Conservation (phyloP, 2,113 vertebrate species). For the Poecilia latipinna region DNA sequence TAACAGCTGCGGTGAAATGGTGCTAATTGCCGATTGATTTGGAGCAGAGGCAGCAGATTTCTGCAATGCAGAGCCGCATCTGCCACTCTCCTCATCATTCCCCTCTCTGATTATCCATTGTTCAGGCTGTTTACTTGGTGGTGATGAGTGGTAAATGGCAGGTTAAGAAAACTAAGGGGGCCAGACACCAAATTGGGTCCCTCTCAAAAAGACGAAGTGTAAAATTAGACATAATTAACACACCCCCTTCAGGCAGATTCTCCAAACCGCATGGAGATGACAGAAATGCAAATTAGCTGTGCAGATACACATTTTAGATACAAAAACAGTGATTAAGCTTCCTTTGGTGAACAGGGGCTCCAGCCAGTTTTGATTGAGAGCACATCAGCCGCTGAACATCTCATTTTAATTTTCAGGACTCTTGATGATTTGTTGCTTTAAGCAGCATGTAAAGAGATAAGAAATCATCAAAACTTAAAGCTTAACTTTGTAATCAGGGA, state of each 20-base stretch:
- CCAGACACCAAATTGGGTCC: conserved; percentile 74
- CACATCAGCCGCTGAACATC: conserved; percentile 50
- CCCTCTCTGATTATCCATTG: conserved; percentile 79
- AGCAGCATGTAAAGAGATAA: conserved; percentile 13
- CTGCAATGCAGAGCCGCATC: conserved; percentile 73
- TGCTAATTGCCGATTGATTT: conserved; percentile 82
- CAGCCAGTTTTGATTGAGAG: conserved; percentile 64
- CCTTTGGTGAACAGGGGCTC: conserved; percentile 54
- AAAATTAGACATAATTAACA: conserved; percentile 77
- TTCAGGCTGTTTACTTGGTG: conserved; percentile 80
- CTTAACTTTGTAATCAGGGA: conserved; percentile 18
- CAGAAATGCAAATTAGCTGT: conserved; percentile 72
- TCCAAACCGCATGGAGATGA: conserved; percentile 64
- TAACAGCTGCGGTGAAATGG: conserved; percentile 81
- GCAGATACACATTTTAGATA: conserved; percentile 70
- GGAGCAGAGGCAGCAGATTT: conserved; percentile 75
- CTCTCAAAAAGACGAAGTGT: conserved; percentile 70
- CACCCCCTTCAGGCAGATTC: conserved; percentile 69
- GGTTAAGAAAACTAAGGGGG: conserved; percentile 80
- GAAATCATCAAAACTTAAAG: conserved; percentile 32
- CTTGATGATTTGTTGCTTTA: conserved; percentile 34
- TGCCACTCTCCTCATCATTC: conserved; percentile 67
- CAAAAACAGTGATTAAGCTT: conserved; percentile 77
- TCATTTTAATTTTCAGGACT: conserved; percentile 39
- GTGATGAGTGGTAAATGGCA: conserved; percentile 78